phyloP scores from a whole-genome alignment of 2,888 invertebrate genomes.

The Aporophyla nigra region DNA sequence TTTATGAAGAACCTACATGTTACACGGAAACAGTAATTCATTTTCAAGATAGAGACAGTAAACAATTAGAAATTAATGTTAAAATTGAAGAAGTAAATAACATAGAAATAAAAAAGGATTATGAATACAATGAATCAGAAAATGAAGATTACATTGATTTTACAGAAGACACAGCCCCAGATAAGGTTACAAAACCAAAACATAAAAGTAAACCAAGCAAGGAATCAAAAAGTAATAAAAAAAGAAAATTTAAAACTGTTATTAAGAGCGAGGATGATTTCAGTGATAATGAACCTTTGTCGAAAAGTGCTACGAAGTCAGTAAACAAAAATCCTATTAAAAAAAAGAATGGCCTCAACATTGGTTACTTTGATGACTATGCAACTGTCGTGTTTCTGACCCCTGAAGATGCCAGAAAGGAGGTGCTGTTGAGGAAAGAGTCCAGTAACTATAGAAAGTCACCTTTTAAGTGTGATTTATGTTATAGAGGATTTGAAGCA shows the following conservation, averaged over 20 bases:
- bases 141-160: slow-evolving; percentile 34
- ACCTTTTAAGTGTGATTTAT: slow-evolving; percentile 73
- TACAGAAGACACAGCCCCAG: slow-evolving; percentile 26
- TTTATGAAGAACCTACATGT: slow-evolving; percentile 18
- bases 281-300: slow-evolving; percentile 72
- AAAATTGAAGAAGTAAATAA: slow-evolving; percentile 52
- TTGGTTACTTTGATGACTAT: slow-evolving; percentile 70
- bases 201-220: slow-evolving; percentile 41
- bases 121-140: slow-evolving; percentile 24
- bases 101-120: slow-evolving; percentile 19
- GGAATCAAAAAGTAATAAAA: slow-evolving; percentile 50
- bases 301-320: slow-evolving; percentile 49
- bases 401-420: slow-evolving; percentile 72
- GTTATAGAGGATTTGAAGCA: slow-evolving; percentile 73
- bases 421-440: slow-evolving; percentile 73
- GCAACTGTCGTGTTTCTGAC: slow-evolving; percentile 70
- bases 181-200: slow-evolving; percentile 5
- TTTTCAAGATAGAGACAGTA: slow-evolving; percentile 36
- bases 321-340: neutral
- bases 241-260: slow-evolving; percentile 44
- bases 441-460: slow-evolving; percentile 73
- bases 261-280: slow-evolving; percentile 47
- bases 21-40: slow-evolving; percentile 7
- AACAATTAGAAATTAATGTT: slow-evolving; percentile 30
- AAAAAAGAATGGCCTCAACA: slow-evolving; percentile 53